Evolutionary conservation across 2,888 invertebrate genomes (phyloP), one percentile per base, ranked within the genome.

Genomic region (Diadegma fenestrale): DNA sequence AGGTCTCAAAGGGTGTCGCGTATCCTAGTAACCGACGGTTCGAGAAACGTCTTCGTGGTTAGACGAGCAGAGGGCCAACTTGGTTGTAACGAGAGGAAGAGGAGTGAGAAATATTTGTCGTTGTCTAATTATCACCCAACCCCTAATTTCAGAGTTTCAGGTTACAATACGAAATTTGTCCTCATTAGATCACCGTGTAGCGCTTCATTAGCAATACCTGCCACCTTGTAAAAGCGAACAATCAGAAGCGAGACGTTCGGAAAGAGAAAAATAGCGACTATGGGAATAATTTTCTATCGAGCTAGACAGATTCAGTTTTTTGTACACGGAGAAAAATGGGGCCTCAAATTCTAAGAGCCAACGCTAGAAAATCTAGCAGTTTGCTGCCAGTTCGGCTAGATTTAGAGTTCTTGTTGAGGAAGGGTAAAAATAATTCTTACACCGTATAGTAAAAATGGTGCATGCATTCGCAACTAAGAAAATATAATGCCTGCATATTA

Each of bases 11-110:
- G 89, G 84, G 87, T 89, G 88, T 89, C 91, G 90, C 89, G 89
- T 91, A 87, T 90, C 90, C 89, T 91, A 90, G 90, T 91, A 91
- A 90, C 90, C 91, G 88, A 87, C 88, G 86, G 85, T 82, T 86
- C 87, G 75, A 73, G 82, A 77, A 84, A 84, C 69, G 58, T 48
- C 54, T 58, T 51, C 54, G 45, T 64, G 41, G 26, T 26, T 22
- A 71, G 12, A 48, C 22, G 51, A 76, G 37, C 37, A 10, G 51
- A 82, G 77, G 48, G 54, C 51, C 26, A 22, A 43, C 69, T 63
- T 76, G 66, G 33, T 22, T 43, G 58, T 61, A 33, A 54, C 48
- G 69, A 41, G 61, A 63, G 43, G 37, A 45, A 51, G n/a, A 51
- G 33, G 69, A 69, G 48, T 14, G 45, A 45, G 69, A 14, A 17